These are phyloP conservation scores for Hyperopisus bebe DNA, from an alignment of 2,113 vertebrate species.

Conservation along the genomic window DNA sequence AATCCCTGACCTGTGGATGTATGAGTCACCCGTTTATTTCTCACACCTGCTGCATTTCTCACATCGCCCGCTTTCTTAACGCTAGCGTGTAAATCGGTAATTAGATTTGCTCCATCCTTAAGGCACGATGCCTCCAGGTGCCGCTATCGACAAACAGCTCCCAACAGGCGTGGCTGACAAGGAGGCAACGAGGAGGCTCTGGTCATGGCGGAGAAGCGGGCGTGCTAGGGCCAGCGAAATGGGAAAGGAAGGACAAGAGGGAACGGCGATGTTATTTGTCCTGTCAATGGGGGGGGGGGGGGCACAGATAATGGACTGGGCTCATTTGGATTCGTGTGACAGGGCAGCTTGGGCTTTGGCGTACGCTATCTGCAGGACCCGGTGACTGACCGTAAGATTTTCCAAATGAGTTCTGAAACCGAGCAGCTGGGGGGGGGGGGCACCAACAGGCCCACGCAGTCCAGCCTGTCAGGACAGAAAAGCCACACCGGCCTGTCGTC, in stretches of 20 bases:
- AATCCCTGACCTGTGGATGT: not conserved
- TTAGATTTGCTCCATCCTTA: not conserved
- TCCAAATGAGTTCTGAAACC: constrained; percentile 15
- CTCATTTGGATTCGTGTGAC: constrained; percentile 3
- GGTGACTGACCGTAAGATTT: constrained; percentile 14
- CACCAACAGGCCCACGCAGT: not conserved
- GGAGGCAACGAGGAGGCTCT: not conserved
- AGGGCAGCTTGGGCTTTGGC: not conserved
- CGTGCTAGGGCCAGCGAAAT: not conserved
- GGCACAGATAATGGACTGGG: constrained; percentile 1
- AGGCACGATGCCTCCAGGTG: not conserved
- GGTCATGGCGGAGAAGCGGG: not conserved
- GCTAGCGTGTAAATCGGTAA: constrained; percentile 5
- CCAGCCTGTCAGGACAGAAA: not conserved
- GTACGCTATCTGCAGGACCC: not conserved
- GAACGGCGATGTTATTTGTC: not conserved
- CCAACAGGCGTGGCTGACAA: not conserved
- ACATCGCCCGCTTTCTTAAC: not conserved
- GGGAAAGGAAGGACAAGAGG: not conserved
- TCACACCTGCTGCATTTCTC: not conserved
- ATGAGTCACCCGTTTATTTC: not conserved
- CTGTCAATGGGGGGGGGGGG: not conserved
- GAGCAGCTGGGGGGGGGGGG: not conserved
- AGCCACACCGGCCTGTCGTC: not conserved
- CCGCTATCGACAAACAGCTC: constrained; percentile 15